Evolutionary conservation across 2,113 vertebrate species (phyloP).

Genomic region (Okapia johnstoni): DNA sequence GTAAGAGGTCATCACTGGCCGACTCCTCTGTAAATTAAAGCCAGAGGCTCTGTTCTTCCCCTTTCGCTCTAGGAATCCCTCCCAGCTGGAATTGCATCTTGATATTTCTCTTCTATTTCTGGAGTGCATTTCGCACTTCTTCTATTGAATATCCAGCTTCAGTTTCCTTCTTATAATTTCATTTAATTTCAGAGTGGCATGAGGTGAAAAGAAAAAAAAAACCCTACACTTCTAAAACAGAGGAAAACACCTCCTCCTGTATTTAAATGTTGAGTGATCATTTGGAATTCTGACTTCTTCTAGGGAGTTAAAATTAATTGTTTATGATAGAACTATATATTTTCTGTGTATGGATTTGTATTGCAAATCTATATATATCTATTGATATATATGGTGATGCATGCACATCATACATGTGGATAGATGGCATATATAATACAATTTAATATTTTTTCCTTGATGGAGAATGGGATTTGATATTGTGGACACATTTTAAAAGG

Average conservation of each 20-base stretch:
- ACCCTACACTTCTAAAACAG: constrained; percentile 24
- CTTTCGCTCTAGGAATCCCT: not conserved
- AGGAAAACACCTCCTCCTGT: constrained; percentile 2
- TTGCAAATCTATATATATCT: not conserved
- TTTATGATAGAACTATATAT: not conserved
- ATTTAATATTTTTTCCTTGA: constrained; percentile 23
- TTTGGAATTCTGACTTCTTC: not conserved
- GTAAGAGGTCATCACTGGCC: not conserved
- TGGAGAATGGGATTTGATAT: constrained; percentile 1
- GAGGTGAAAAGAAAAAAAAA: not conserved
- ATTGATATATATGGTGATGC: not conserved
- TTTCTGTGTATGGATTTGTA: not conserved
- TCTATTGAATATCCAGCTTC: not conserved
- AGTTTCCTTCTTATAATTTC: constrained; percentile 56
- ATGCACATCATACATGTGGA: not conserved
- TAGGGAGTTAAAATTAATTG: constrained; percentile 26
- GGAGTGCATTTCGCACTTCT: constrained; percentile 24
- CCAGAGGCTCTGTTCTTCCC: not conserved
- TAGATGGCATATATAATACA: not conserved
- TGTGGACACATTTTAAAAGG: constrained; percentile 4
- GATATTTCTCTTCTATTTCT: constrained; percentile 51
- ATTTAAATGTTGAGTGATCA: constrained; percentile 4
- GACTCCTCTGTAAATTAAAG: not conserved
- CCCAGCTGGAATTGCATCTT: constrained; percentile 13
- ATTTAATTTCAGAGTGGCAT: constrained; percentile 44